Evolutionary conservation across 2,113 vertebrate species (phyloP).

Genomic region (Orcinus orca): DNA sequence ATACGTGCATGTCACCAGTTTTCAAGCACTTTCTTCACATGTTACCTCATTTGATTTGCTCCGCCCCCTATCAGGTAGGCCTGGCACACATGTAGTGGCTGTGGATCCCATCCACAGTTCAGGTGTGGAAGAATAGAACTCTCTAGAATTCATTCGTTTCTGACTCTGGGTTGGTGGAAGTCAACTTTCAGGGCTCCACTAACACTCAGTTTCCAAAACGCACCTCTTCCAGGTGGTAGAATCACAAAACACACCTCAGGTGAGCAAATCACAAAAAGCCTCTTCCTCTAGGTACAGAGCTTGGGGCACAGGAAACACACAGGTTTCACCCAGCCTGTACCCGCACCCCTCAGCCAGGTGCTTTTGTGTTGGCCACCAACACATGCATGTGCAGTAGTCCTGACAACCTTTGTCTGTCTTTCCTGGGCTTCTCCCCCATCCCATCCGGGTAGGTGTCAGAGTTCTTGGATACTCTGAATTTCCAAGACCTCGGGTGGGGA

Average conservation of each 20-base stretch:
- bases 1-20: background rate
- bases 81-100: background rate
- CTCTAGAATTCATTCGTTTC: background rate
- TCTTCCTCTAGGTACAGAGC: background rate
- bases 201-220: background rate
- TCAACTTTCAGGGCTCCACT: background rate
- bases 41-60: background rate
- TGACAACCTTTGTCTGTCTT: fast-evolving
- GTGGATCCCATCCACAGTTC: background rate
- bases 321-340: background rate
- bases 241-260: background rate
- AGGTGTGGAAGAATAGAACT: background rate
- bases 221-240: background rate
- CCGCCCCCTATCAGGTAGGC: too few relatives aligned
- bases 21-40: background rate
- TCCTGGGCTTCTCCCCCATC: background rate
- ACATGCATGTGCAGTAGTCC: fast-evolving
- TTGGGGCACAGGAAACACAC: background rate
- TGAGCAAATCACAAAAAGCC: background rate
- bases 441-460: too few relatives aligned
- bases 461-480: background rate
- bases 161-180: background rate
- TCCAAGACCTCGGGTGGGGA: background rate
- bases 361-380: background rate
- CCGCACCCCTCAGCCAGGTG: fast-evolving